phyloP scores from a whole-genome alignment of 2,888 invertebrate genomes.

The Tenodera sinensis region DNA sequence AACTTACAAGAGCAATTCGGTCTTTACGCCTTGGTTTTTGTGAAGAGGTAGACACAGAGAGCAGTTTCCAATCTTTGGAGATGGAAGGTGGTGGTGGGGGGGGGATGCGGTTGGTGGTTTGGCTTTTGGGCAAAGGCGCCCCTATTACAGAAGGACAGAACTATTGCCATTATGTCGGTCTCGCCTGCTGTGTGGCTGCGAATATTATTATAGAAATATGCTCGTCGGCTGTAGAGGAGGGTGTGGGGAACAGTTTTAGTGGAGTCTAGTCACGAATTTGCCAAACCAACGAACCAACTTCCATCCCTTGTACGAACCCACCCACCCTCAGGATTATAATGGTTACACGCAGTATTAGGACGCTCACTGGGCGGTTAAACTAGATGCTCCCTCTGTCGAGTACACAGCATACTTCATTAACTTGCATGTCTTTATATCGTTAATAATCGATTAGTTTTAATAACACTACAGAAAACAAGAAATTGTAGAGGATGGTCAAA shows the following conservation, averaged over 20 bases:
- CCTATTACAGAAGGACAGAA: background rate
- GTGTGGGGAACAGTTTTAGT: constrained; percentile 3
- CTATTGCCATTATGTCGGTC: constrained; percentile 14
- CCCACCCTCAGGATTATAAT: background rate
- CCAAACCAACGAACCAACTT: constrained; percentile 17
- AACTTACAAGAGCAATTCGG: background rate
- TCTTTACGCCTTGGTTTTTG: background rate
- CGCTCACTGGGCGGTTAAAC: background rate
- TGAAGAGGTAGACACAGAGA: background rate
- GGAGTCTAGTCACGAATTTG: constrained; percentile 17
- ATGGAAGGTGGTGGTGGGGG: background rate
- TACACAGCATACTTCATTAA: background rate
- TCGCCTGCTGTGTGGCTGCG: background rate
- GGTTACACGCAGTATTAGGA: background rate
- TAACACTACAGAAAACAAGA: too few species aligned
- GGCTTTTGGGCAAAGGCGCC: background rate
- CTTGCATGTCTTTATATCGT: background rate
- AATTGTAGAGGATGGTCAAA: too few species aligned
- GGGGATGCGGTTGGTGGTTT: background rate
- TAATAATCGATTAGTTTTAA: too few species aligned
- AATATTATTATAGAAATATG: constrained; percentile 15
- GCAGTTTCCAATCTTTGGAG: background rate
- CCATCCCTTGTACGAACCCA: constrained; percentile 5
- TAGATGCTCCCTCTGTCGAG: background rate
- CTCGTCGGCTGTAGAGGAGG: background rate